Evolutionary conservation across 2,113 vertebrate species (phyloP).

Genomic region (Siniperca chuatsi): DNA sequence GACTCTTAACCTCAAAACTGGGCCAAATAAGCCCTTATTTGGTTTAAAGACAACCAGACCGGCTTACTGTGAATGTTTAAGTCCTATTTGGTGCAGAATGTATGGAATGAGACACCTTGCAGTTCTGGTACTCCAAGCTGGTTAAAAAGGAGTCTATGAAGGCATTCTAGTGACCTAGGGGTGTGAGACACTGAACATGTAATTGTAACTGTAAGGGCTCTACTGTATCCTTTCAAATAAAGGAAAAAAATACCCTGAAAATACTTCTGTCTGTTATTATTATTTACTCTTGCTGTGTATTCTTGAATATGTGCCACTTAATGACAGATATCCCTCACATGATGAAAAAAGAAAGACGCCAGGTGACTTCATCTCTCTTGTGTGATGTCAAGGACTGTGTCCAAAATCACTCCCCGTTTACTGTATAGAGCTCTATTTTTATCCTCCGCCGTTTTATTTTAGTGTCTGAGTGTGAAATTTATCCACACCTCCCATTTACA

Average conservation of each 20-base stretch:
- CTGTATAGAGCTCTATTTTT: background rate
- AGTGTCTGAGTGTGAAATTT: background rate
- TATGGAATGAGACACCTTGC: background rate
- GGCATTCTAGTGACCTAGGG: background rate
- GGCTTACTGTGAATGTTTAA: background rate
- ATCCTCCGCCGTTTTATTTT: background rate
- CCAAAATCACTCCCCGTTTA: background rate
- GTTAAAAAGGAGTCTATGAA: background rate
- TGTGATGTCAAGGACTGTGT: background rate
- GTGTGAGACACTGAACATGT: background rate
- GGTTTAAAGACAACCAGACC: constrained; percentile 1
- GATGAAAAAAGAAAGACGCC: too few relatives aligned
- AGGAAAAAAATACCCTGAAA: background rate
- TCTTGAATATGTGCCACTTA: background rate
- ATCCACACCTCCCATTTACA: background rate
- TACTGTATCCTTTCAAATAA: background rate
- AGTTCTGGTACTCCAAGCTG: background rate
- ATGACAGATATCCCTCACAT: background rate
- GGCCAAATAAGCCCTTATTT: constrained; percentile 5
- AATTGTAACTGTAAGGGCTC: background rate
- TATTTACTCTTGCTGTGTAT: background rate
- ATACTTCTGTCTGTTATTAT: background rate
- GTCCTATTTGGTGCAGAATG: background rate
- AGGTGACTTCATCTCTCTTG: background rate
- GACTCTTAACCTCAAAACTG: constrained; percentile 34